Conservation (phyloP, 2,797 vertebrate species). For the Poliocrania exsul region DNA sequence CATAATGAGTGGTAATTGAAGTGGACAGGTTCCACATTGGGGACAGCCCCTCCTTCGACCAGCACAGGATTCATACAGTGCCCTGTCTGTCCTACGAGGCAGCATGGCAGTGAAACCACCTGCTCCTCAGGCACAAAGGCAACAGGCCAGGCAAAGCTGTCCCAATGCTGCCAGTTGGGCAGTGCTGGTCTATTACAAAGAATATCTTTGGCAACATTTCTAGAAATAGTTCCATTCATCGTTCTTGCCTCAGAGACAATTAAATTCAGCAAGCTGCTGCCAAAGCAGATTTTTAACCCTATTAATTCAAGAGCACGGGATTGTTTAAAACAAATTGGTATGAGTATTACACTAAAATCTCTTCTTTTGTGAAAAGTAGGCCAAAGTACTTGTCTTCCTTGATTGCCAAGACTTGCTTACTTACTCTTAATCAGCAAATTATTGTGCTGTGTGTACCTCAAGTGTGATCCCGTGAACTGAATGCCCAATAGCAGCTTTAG, state of each 20-base stretch:
- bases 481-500: neutral
- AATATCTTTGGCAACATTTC: slow-evolving; percentile 19
- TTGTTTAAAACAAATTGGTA: slow-evolving; percentile 29
- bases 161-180: neutral
- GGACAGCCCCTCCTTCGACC: neutral
- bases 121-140: slow-evolving; percentile 22
- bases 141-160: neutral
- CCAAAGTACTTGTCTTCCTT: slow-evolving; percentile 7
- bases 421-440: slow-evolving; percentile 36
- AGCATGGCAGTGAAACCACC: neutral
- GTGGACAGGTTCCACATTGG: rapidly evolving
- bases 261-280: slow-evolving; percentile 30
- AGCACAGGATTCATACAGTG: rapidly evolving
- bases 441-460: slow-evolving; percentile 11
- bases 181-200: neutral
- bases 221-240: slow-evolving; percentile 27
- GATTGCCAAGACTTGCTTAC: neutral
- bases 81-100: rapidly evolving
- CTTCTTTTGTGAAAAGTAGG: slow-evolving; percentile 26
- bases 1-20: neutral
- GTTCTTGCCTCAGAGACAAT: slow-evolving; percentile 46
- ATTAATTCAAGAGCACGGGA: slow-evolving; percentile 41
- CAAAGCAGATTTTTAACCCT: slow-evolving; percentile 49
- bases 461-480: neutral
- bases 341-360: slow-evolving; percentile 18